phyloP scores from a whole-genome alignment of 2,113 vertebrate genomes.

The Siniperca knerii region DNA sequence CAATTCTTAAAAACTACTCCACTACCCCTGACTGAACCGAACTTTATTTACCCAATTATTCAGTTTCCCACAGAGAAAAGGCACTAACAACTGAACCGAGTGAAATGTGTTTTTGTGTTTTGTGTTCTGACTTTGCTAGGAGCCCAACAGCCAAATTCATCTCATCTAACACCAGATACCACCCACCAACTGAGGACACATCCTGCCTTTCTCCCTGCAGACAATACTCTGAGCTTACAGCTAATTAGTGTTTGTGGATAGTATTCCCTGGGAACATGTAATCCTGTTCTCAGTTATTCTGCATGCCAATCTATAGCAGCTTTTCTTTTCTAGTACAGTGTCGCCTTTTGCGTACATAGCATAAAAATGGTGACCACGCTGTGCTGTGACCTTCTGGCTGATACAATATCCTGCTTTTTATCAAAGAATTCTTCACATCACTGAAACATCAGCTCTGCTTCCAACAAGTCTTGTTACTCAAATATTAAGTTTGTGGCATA shows the following conservation, averaged over 20 bases:
- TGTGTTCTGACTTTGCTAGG: conserved; percentile 1
- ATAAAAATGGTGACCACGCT: neutral
- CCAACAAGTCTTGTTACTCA: neutral
- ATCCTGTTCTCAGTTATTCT: conserved; percentile 52
- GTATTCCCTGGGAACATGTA: conserved; percentile 59
- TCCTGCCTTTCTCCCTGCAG: conserved; percentile 41
- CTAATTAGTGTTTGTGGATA: conserved; percentile 71
- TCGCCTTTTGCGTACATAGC: neutral
- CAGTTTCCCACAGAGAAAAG: conserved; percentile 4
- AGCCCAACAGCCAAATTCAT: conserved; percentile 27
- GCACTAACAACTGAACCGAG: neutral
- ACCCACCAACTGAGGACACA: conserved; percentile 52
- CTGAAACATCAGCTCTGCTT: neutral
- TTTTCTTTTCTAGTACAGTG: conserved; percentile 3
- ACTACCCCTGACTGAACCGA: neutral
- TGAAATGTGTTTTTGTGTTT: neutral
- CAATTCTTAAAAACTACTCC: neutral
- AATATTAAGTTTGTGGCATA: neutral
- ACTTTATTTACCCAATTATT: neutral
- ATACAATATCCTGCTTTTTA: neutral
- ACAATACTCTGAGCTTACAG: conserved; percentile 49
- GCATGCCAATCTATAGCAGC: conserved; percentile 19
- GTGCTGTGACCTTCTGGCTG: neutral
- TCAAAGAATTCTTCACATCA: neutral
- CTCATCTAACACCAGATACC: conserved; percentile 37